These are phyloP conservation scores for Gavialis gangeticus DNA, from an alignment of 2,113 vertebrate species.

Conservation along the genomic window DNA sequence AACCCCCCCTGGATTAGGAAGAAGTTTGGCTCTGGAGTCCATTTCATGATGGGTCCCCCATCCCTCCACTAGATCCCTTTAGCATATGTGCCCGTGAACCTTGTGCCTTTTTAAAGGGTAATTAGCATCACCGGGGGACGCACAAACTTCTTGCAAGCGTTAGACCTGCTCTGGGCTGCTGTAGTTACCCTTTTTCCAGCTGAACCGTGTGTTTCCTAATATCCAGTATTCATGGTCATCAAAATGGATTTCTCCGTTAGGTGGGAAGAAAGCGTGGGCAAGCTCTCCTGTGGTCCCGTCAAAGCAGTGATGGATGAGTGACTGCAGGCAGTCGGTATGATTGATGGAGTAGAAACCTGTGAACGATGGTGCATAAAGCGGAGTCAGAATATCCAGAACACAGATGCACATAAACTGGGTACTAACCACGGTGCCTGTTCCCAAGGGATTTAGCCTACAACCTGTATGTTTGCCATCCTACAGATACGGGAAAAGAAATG, in stretches of 20 bases:
- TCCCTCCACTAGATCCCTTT: background rate
- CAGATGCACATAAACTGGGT: background rate
- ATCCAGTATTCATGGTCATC: slow-evolving; percentile 97
- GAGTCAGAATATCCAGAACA: background rate
- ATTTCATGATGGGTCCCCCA: background rate
- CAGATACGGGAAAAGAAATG: background rate
- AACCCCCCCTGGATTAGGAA: background rate
- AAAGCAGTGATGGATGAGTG: slow-evolving; percentile 94
- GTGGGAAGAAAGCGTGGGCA: slow-evolving; percentile 96
- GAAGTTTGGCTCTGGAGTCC: background rate
- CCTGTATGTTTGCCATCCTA: background rate
- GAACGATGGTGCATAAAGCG: background rate
- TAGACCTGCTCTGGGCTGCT: fast-evolving
- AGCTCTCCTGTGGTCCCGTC: slow-evolving; percentile 95
- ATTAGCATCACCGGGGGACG: background rate
- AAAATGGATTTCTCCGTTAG: slow-evolving; percentile 95
- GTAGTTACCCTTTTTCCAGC: slow-evolving; percentile 92
- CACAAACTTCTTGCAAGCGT: fast-evolving
- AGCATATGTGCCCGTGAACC: background rate
- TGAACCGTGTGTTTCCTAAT: slow-evolving; percentile 94
- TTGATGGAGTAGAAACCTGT: slow-evolving; percentile 95
- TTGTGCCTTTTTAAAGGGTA: background rate
- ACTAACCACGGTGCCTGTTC: too few species aligned
- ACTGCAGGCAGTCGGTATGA: slow-evolving; percentile 94
- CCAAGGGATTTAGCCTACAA: background rate